These are phyloP conservation scores for Eubasilissa regina DNA, from an alignment of 1,140 invertebrate genomes.

Conservation along the genomic window DNA sequence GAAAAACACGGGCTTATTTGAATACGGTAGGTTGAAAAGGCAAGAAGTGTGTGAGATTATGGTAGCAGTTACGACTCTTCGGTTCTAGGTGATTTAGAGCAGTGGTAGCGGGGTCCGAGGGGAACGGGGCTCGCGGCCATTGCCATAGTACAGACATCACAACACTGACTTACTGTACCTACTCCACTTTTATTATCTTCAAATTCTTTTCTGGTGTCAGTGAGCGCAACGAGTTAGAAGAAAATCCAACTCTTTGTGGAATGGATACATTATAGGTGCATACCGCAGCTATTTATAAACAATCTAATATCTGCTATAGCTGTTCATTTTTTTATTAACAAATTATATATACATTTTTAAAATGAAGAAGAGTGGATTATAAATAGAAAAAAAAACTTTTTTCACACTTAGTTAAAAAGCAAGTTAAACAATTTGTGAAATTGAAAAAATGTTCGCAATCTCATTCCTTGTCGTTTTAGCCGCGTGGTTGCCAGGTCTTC, in stretches of 20 bases:
- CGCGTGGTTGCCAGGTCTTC: conserved; percentile 20
- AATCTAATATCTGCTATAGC: too few relatives aligned
- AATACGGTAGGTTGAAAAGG: conserved; percentile 53
- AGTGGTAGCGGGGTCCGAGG: conserved; percentile 14
- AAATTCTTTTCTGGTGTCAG: neutral
- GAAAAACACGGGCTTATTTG: conserved; percentile 61
- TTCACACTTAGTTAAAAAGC: too few relatives aligned
- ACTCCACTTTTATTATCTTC: conserved; percentile 9
- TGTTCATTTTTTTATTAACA: too few relatives aligned
- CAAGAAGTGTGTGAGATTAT: conserved; percentile 35
- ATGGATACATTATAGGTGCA: too few relatives aligned
- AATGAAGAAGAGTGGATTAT: too few relatives aligned
- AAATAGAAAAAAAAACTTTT: too few relatives aligned
- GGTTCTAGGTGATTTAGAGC: neutral
- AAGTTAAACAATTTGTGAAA: neutral
- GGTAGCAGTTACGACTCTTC: conserved; percentile 49
- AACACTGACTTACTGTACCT: conserved; percentile 11
- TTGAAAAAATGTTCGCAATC: conserved; percentile 7
- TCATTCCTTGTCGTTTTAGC: conserved; percentile 7
- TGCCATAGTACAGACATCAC: conserved; percentile 40
- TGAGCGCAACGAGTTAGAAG: too few relatives aligned
- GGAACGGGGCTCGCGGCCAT: conserved; percentile 55
- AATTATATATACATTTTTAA: too few relatives aligned
- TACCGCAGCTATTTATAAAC: too few relatives aligned
- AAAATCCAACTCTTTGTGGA: too few relatives aligned